Evolutionary conservation across 2,113 vertebrate genomes (phyloP).

Genomic region (Catagonus wagneri): DNA sequence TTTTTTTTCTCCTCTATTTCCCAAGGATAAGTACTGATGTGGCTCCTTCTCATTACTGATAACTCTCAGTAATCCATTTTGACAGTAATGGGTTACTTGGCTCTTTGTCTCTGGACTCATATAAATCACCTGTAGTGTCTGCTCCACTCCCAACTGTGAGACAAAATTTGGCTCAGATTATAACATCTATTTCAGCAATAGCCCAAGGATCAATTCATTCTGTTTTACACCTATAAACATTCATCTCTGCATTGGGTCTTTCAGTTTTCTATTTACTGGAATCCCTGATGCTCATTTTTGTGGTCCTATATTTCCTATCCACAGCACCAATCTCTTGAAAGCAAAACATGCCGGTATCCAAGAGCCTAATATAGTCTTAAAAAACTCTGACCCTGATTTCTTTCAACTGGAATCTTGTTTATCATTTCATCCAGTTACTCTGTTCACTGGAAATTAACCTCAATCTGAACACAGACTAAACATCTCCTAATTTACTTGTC

Average conservation of each 20-base stretch:
- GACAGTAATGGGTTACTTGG: background rate
- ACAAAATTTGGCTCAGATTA: background rate
- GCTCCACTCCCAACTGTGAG: background rate
- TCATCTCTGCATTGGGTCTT: background rate
- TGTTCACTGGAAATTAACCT: background rate
- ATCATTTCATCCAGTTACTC: background rate
- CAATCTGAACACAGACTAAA: background rate
- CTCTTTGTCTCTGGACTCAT: slow-evolving; percentile 3
- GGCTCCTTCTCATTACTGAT: background rate
- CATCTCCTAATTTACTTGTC: background rate
- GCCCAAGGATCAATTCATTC: background rate
- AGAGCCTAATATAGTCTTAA: background rate
- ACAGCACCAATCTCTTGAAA: background rate
- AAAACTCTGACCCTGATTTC: background rate
- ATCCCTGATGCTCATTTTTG: background rate
- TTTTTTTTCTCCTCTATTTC: background rate
- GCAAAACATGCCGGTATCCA: background rate
- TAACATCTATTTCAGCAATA: background rate
- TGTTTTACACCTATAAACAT: background rate
- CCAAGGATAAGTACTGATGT: background rate
- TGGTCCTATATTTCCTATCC: background rate
- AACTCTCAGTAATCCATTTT: background rate
- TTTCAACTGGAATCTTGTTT: background rate
- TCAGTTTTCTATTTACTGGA: background rate
- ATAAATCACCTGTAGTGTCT: slow-evolving; percentile 18